phyloP scores from a whole-genome alignment of 2,888 invertebrate genomes.

The Mycalesis mineus region DNA sequence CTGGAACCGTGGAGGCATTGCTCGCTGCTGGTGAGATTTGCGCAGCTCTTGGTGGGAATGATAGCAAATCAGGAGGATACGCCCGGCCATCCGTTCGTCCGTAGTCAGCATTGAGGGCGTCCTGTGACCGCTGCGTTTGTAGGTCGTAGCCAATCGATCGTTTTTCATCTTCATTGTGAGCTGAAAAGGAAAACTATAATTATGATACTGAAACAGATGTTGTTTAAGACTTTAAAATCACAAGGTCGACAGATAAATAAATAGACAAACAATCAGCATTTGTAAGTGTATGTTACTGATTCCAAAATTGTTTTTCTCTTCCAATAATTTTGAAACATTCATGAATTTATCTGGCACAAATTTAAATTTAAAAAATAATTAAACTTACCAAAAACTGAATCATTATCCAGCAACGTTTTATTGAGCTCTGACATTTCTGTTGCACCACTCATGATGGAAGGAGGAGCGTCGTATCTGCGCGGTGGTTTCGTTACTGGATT shows the following conservation, averaged over 20 bases:
- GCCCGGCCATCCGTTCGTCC: slow-evolving; percentile 79
- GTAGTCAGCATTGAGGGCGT: slow-evolving; percentile 73
- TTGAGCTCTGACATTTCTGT: slow-evolving; percentile 91
- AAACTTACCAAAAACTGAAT: slow-evolving; percentile 86
- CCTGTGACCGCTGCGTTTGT: slow-evolving; percentile 75
- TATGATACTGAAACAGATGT: neutral
- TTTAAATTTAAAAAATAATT: neutral
- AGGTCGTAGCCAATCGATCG: slow-evolving; percentile 82
- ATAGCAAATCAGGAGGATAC: slow-evolving; percentile 88
- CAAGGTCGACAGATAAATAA: no score
- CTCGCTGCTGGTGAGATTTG: slow-evolving; percentile 89
- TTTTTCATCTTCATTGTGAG: slow-evolving; percentile 83
- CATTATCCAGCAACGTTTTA: slow-evolving; percentile 87
- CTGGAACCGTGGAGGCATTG: slow-evolving; percentile 88
- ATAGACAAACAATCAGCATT: no score
- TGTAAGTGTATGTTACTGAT: no score
- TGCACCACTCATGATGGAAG: slow-evolving; percentile 83
- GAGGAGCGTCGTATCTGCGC: slow-evolving; percentile 85
- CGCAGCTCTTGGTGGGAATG: slow-evolving; percentile 84
- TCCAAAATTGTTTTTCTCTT: no score
- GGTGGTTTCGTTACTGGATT: slow-evolving; percentile 92
- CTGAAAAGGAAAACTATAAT: slow-evolving; percentile 65
- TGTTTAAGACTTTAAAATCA: neutral
- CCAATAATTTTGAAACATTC: no score
- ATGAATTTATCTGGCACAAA: no score